Evolutionary conservation across 2,797 vertebrate species (phyloP), one percentile per base, ranked within the genome.

Genomic region (Clamator glandarius): DNA sequence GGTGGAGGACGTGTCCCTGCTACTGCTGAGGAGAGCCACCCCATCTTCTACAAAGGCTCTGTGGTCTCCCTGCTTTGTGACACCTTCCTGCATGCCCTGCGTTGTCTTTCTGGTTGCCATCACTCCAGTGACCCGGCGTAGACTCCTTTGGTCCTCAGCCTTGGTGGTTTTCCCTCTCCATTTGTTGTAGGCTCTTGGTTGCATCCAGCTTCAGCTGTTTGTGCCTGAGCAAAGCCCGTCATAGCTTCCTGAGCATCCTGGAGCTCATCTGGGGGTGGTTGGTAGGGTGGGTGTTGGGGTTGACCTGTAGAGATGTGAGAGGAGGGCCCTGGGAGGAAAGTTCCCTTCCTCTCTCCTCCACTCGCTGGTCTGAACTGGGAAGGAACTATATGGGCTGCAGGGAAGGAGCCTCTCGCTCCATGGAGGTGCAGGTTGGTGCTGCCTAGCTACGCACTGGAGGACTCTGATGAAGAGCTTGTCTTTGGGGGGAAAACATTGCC

Each of bases 201-300:
- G 21, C 0, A 5, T 11, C 26, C 46, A 31, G 10, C 69, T 69
- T 19, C 23, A 46, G 36, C 20, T 51, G 25, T 42, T 76, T 15
- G 1, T 29, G 12, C 10, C 29, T 3, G 2, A 54, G 51, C 72
- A 42, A 29, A 64, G 39, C 42, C 48, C 68, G 58, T 39, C 11
- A 20, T 33, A 1, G 0, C 50, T 51, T 82, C 14, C 28, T 2
- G 4, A 46, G 12, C 4, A 3, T 19, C 23, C n/a, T 1, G 2
- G 51, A 55, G 59, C n/a, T 52, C 18, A 5, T 12, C 54, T 1
- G 0, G 2, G 3, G 15, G 2, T 36, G 42, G 24, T 6, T 0
- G 1, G 5, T 5, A 31, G 19, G 6, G 7, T 5, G 15, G 13
- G 25, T 0, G 0, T 8, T 68, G 63, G 59, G 35, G 54, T 77